A percentile compares a stretch with the other conserved stretches of the same genome.
Evolutionary conservation across 2,113 vertebrate species (phyloP).

Genomic region (Petroica traversi): DNA sequence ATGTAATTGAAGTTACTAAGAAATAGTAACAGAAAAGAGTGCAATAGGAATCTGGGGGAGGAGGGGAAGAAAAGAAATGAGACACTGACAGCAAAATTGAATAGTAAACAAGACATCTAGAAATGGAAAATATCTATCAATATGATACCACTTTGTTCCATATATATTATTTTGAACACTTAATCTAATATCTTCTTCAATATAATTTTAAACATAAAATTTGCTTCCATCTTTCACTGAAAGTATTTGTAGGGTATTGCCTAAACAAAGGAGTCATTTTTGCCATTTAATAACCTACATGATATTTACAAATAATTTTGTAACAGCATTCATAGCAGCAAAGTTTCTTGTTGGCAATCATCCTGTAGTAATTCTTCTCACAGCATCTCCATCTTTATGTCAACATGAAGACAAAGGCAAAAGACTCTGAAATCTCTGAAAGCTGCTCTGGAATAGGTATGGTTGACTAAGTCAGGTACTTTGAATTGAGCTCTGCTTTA

Average conservation of each 20-base stretch:
- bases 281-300: neutral
- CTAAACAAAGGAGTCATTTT: neutral
- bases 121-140: neutral
- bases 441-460: neutral
- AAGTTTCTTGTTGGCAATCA: neutral
- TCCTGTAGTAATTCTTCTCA: neutral
- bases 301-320: neutral
- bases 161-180: neutral
- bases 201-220: neutral
- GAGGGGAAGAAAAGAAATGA: rapidly evolving
- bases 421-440: neutral
- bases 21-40: neutral
- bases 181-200: neutral
- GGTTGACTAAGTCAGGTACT: neutral
- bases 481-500: neutral
- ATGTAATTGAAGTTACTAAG: neutral
- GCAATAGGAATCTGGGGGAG: neutral
- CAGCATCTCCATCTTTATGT: neutral
- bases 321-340: neutral
- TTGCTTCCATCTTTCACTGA: neutral
- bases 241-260: neutral
- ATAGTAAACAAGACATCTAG: neutral
- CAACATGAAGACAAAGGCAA: neutral
- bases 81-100: neutral
- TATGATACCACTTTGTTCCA: neutral